A percentile compares a stretch with the other conserved stretches of the same genome.
Evolutionary conservation across 2,888 invertebrate species (phyloP).

Genomic region (Drosophila paucipuncta): DNA sequence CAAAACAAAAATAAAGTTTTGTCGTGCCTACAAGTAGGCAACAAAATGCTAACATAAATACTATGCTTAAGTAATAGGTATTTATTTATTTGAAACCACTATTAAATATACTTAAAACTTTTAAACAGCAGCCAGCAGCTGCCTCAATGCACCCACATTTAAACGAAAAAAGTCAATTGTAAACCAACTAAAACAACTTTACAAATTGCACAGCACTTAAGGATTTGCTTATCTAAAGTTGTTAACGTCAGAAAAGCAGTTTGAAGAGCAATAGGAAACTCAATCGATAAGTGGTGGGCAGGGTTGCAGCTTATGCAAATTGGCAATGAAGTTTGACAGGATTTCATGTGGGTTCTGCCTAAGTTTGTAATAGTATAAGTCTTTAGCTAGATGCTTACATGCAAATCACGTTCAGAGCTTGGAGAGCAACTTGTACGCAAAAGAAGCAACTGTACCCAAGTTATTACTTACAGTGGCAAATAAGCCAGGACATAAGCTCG

Average conservation of each 20-base stretch:
- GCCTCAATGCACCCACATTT: not conserved
- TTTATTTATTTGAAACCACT: not conserved
- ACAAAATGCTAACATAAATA: conserved; percentile 3
- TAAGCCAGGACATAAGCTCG: conserved; percentile 61
- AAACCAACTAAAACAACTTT: not conserved
- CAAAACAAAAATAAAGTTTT: not conserved
- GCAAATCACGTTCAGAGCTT: conserved; percentile 48
- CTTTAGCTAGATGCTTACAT: conserved; percentile 23
- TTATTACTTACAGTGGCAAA: conserved; percentile 47
- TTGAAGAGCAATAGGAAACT: conserved; percentile 1
- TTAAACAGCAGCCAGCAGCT: not conserved
- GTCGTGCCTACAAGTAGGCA: conserved; percentile 29
- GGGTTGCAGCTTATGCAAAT: conserved; percentile 49
- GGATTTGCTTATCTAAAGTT: conserved; percentile 6
- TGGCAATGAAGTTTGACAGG: conserved; percentile 29
- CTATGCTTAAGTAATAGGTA: not conserved
- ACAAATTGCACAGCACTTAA: conserved; percentile 10
- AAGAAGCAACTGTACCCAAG: conserved; percentile 68
- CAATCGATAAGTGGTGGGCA: conserved; percentile 16
- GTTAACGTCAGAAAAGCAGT: not conserved
- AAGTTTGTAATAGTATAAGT: conserved; percentile 25
- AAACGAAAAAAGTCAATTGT: not conserved
- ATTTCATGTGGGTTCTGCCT: conserved; percentile 10
- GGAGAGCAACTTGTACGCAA: conserved; percentile 24
- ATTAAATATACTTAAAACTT: not conserved